Percentiles rank a stretch among this genome's conserved stretches.
These are phyloP conservation scores for Eucidaris tribuloides DNA, from an alignment of 35 echinoderm and acorn worm genomes.

Conservation along the genomic window DNA sequence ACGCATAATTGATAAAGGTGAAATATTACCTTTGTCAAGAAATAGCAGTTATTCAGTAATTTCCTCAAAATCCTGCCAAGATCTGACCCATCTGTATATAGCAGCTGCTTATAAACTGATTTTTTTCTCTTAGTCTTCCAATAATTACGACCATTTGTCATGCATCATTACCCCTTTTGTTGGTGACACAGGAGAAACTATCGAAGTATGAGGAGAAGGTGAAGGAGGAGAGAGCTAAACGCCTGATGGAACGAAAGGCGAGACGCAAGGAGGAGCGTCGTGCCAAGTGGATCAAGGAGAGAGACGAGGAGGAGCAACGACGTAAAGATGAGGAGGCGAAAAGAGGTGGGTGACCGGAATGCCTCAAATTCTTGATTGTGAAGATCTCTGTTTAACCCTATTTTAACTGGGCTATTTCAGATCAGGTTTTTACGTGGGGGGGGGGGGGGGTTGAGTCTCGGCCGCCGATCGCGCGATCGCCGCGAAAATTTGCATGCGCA, in stretches of 20 bases:
- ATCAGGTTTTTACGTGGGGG: no score
- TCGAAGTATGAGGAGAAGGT: constrained; percentile 66
- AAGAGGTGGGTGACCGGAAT: constrained; percentile 45
- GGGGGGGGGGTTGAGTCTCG: no score
- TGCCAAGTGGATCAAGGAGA: constrained; percentile 88
- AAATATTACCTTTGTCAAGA: no score
- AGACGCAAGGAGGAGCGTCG: constrained; percentile 82
- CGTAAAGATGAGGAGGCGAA: constrained; percentile 88
- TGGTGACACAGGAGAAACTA: constrained; percentile 68
- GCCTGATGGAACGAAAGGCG: constrained; percentile 76
- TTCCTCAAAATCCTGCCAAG: not conserved
- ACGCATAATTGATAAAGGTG: no score
- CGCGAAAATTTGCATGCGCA: no score
- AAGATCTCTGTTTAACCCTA: not conserved
- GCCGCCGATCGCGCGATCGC: no score
- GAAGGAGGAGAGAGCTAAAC: constrained; percentile 71
- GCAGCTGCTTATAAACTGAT: not conserved
- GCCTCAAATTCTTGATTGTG: not conserved
- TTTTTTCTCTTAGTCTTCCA: not conserved
- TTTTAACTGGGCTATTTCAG: no score
- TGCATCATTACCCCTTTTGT: no score
- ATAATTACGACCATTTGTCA: not conserved
- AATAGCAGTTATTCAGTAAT: no score
- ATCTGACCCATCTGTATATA: not conserved
- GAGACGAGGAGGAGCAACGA: constrained; percentile 86